These are phyloP conservation scores for Lasioglossum figueresi DNA, from an alignment of 2,888 invertebrate genomes.

Conservation along the genomic window DNA sequence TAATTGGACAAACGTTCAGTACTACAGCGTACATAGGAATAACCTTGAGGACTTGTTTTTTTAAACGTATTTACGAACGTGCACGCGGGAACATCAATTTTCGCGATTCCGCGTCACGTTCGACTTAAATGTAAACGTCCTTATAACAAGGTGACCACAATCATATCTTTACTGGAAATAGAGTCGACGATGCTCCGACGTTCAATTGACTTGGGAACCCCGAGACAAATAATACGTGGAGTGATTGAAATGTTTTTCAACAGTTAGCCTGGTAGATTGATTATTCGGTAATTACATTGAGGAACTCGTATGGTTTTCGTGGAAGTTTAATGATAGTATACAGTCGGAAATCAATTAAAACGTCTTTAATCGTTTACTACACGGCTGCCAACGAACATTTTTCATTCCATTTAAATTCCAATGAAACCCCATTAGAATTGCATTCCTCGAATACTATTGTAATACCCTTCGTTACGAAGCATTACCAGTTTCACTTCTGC, in stretches of 20 bases:
- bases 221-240: not conserved
- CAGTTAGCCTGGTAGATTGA: not conserved
- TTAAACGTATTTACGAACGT: conserved; percentile 46
- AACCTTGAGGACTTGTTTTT: conserved; percentile 62
- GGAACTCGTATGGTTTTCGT: not conserved
- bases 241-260: not conserved
- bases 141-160: conserved; percentile 3
- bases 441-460: not conserved
- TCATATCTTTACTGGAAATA: not conserved
- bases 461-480: no score
- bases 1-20: conserved; percentile 51
- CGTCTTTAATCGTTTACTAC: not conserved
- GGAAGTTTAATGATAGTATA: not conserved
- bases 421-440: not conserved
- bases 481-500: no score
- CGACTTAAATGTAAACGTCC: conserved; percentile 28
- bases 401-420: not conserved
- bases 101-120: conserved; percentile 20
- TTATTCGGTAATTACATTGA: not conserved
- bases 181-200: not conserved
- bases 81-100: conserved; percentile 42
- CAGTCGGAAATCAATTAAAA: not conserved
- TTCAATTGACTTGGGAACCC: not conserved
- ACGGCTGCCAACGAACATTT: not conserved
- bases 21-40: conserved; percentile 49